Evolutionary conservation across 2,888 invertebrate species (phyloP), one percentile per base, ranked within the genome.

Genomic region (Drosophila phalerata): DNA sequence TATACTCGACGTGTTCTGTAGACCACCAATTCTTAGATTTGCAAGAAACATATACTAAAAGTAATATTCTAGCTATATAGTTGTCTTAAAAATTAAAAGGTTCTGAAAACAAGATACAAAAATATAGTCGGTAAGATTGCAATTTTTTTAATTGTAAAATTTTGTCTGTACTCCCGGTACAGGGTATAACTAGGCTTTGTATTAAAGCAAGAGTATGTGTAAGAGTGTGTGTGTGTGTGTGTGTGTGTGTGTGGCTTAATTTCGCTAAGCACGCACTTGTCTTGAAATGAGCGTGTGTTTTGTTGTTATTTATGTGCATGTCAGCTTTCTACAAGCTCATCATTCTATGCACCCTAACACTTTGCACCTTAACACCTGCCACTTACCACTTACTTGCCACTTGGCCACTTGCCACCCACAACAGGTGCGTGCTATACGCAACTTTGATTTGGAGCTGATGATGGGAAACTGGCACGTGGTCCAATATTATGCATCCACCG

Each of bases 401-500:
- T 28, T 34, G 9, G 9, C 34, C 45, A 30, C 34, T 30, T 49
- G 10, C n/a, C 42, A 22, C 30, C 51, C 45, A 15, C 55, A n/a
- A 43, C 76, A 93, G 94, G 97, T 97, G 72, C 95, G 95, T 91
- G 96, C 96, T 15, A 95, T 95, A 55, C 94, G 95, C 43, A 96
- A 97, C 93, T 97, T 97, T 90, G 95, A 97, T 93, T 93, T 97
- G 81, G 94, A 95, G 77, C 94, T 95, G 93, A 97, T 97, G 93
- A 93, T 97, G 82, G 97, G 97, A 10, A 94, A 94, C 74, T 97
- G 97, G 97, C 96, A 94, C 92, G 96, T 97, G 45, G 96, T 97
- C 17, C 97, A 97, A 90, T 97, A 97, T 92, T 97, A 97, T 90
- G 97, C 97, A 2, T 97, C 97, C 90, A 97, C 96, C 0, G 97